Evolutionary conservation across 2,797 vertebrate species (phyloP).

Genomic region (Bucorvus abyssinicus): DNA sequence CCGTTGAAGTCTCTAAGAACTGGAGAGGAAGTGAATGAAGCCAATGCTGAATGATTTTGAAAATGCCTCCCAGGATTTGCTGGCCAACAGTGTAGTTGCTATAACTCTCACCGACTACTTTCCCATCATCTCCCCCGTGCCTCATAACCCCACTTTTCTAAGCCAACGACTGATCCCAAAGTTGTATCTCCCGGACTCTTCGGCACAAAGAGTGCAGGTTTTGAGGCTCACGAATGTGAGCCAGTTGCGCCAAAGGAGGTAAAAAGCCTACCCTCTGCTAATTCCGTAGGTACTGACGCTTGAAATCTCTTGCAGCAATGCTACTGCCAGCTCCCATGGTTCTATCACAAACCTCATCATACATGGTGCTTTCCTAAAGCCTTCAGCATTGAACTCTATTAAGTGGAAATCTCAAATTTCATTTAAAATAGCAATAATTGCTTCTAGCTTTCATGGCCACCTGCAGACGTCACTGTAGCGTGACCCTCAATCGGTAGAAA

Average conservation of each 20-base stretch:
- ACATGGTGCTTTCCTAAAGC: conserved; percentile 34
- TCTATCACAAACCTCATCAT: conserved; percentile 6
- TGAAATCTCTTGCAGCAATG: not conserved
- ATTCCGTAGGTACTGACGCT: not conserved
- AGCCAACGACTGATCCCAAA: not conserved
- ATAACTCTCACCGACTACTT: not conserved
- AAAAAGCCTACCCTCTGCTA: not conserved
- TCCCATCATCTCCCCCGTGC: not conserved
- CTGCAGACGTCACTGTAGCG: conserved; percentile 7
- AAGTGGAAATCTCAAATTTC: conserved; percentile 38
- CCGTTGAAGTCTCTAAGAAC: not conserved
- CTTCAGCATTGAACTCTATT: conserved; percentile 36
- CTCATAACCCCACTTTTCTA: not conserved
- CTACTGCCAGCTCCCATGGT: not conserved
- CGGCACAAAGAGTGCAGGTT: not conserved
- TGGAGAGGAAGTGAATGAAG: not conserved
- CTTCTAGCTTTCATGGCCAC: conserved; percentile 16
- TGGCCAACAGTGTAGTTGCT: not conserved
- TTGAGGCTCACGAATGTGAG: not conserved
- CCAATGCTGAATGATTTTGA: not conserved
- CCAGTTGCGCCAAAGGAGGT: not conserved
- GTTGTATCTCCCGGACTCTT: not conserved
- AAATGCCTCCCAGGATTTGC: not conserved
- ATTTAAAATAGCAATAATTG: conserved; percentile 48
- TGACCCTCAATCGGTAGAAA: conserved; percentile 46